Conservation (phyloP, 2,113 vertebrate species). For the cat (Felis catus) region DNA sequence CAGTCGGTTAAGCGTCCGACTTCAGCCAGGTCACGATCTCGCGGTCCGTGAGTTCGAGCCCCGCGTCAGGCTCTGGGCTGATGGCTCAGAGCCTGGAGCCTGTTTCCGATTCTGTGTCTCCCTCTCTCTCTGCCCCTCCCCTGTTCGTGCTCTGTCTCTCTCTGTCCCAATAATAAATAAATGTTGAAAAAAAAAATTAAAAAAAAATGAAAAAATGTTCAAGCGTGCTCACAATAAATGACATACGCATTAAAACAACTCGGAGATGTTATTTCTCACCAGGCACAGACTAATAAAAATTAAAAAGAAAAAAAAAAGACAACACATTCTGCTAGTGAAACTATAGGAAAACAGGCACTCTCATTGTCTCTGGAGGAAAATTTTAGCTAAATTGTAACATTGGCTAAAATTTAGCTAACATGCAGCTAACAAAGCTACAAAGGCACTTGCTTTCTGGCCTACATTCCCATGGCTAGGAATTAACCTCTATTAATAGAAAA, state of each 20-base stretch:
- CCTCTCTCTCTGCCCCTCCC: too few relatives aligned
- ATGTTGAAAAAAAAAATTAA: too few relatives aligned
- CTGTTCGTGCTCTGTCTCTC: too few relatives aligned
- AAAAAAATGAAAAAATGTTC: background rate
- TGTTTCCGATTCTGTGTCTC: too few relatives aligned
- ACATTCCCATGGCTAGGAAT: background rate
- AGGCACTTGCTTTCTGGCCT: background rate
- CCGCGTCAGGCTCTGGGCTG: too few relatives aligned
- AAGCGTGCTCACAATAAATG: background rate
- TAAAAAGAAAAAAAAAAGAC: background rate
- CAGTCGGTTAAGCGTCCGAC: too few relatives aligned
- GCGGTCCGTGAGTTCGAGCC: too few relatives aligned
- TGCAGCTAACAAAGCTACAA: background rate
- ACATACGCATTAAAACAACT: background rate
- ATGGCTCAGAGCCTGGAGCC: too few relatives aligned
- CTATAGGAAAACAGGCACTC: background rate
- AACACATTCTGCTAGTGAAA: background rate
- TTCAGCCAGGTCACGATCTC: too few relatives aligned
- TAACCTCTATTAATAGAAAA: background rate
- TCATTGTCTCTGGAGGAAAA: background rate
- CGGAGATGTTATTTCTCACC: background rate
- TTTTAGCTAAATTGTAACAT: too few relatives aligned
- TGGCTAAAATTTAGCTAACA: background rate
- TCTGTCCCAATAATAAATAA: too few relatives aligned
- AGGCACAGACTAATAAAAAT: background rate